Evolutionary conservation across 2,113 vertebrate genomes (phyloP).

Genomic region (Cottus gobio): DNA sequence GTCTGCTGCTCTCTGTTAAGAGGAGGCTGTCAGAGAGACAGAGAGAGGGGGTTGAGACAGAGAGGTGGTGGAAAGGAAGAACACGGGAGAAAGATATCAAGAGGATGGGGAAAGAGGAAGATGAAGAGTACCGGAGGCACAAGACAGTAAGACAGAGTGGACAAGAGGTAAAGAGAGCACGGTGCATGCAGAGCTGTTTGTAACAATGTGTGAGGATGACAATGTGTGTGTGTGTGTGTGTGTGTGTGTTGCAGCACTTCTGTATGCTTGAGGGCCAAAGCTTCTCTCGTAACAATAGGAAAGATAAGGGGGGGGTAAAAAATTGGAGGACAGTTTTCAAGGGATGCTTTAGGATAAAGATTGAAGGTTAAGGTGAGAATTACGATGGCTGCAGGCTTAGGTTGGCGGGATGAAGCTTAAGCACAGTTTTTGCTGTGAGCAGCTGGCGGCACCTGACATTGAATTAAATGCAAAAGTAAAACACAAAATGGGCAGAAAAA

Average conservation of each 20-base stretch:
- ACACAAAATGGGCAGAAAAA: not conserved
- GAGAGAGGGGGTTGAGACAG: not conserved
- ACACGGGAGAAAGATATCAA: conserved; percentile 53
- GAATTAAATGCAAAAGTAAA: conserved; percentile 8
- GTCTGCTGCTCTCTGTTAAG: conserved; percentile 66
- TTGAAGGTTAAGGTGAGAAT: not conserved
- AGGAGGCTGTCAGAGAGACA: conserved; percentile 56
- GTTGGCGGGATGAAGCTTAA: not conserved
- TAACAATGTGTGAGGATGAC: not conserved
- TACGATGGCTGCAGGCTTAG: not conserved
- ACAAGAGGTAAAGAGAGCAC: conserved; percentile 20
- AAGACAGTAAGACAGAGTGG: conserved; percentile 19
- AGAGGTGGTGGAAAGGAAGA: conserved; percentile 15
- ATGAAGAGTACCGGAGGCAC: conserved; percentile 29
- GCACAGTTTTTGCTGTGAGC: not conserved
- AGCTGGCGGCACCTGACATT: not conserved
- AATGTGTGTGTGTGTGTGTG: not conserved
- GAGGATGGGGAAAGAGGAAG: conserved; percentile 20
- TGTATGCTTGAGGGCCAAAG: conserved; percentile 20
- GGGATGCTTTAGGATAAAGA: not conserved
- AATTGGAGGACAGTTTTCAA: not conserved
- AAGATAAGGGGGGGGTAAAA: conserved; percentile 3
- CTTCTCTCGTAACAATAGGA: conserved; percentile 9
- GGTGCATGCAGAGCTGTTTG: conserved; percentile 6
- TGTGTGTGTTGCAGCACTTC: not conserved